Conservation (phyloP, 1,140 invertebrate genomes). For the Scaptomyza hsui region DNA sequence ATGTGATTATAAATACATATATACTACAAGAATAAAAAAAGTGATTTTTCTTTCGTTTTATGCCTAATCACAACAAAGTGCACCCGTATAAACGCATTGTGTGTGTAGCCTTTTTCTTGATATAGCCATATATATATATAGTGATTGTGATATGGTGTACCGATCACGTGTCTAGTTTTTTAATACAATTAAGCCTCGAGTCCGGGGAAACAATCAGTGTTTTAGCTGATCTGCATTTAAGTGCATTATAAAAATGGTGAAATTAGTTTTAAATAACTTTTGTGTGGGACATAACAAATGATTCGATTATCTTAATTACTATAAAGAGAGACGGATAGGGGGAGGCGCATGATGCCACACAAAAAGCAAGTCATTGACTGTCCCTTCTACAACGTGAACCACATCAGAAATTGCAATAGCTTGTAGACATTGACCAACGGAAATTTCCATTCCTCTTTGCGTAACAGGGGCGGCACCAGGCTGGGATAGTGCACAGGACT, state of each 20-base stretch:
- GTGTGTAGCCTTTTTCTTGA: not conserved
- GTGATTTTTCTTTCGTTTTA: not conserved
- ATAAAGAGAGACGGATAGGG: conserved; percentile 1
- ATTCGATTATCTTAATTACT: conserved; percentile 5
- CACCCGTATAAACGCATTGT: conserved; percentile 3
- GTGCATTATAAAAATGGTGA: conserved; percentile 3
- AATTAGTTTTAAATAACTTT: conserved; percentile 6
- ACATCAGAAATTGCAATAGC: conserved; percentile 85
- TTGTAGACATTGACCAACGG: conserved; percentile 85
- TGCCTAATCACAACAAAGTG: conserved; percentile 8
- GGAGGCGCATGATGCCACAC: too few species aligned
- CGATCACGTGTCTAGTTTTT: conserved; percentile 2
- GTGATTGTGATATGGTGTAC: conserved; percentile 9
- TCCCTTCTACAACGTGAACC: conserved; percentile 85
- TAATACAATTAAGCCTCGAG: conserved; percentile 28
- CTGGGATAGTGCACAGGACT: conserved; percentile 86
- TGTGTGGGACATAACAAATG: conserved; percentile 24
- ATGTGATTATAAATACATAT: conserved; percentile 16
- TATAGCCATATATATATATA: conserved; percentile 9
- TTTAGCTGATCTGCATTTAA: not conserved
- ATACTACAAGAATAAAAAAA: conserved; percentile 7
- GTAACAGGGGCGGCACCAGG: conserved; percentile 69
- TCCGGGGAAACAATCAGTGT: not conserved
- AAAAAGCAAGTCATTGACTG: not conserved
- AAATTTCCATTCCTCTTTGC: conserved; percentile 71